Base-by-base conservation (phyloP, 2,797 vertebrate genomes). In the Menidia menidia region DNA sequence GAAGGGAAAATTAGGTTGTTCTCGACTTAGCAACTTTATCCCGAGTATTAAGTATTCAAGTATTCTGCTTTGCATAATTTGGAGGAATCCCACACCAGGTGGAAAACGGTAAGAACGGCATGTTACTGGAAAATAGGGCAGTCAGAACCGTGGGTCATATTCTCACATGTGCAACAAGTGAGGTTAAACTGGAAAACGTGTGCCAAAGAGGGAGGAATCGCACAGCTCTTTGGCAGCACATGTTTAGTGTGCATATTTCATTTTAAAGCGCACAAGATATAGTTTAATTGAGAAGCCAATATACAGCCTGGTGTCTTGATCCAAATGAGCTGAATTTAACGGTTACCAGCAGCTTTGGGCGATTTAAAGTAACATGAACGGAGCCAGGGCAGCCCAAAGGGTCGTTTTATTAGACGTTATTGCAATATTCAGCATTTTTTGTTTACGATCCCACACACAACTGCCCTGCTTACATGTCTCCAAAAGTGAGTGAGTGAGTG, bases 1-100 rank as follows among this genome's bases (percentile, higher is more conserved):
- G 65, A 70, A 64, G 47, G 25, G 0, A 6, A 74, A 73, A 62
- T 75, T 87, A 71, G 71, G 75, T 78, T 81, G 83, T 85, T 88
- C 74, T 85, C 78, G 80, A 66, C 59, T 80, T 86, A 68, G 76
- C 82, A 85, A 61, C 60, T 62, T 71, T 50, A 68, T 51, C 48
- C 50, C 45, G 85, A 82, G 78, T 78, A 77, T 64, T 48, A 78
- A 71, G 59, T 70, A 50, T 63, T 44, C 59, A 14, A 53, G 50
- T 56, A 44, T 67, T 71, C 68, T 74, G 64, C 65, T 71, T 56
- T 72, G 55, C 65, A 85, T 80, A 80, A 84, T 87, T 88, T 91
- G 91, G 92, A 93, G 83, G 83, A 82, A 88, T 87, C 68, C 86
- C 88, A 94, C 95, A 97, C 97, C 96, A 98, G 95, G 96, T 97